A percentile compares a stretch with the other conserved stretches of the same genome.
Evolutionary conservation across 1,140 invertebrate species (phyloP).

Genomic region (Neodiprion lecontei): DNA sequence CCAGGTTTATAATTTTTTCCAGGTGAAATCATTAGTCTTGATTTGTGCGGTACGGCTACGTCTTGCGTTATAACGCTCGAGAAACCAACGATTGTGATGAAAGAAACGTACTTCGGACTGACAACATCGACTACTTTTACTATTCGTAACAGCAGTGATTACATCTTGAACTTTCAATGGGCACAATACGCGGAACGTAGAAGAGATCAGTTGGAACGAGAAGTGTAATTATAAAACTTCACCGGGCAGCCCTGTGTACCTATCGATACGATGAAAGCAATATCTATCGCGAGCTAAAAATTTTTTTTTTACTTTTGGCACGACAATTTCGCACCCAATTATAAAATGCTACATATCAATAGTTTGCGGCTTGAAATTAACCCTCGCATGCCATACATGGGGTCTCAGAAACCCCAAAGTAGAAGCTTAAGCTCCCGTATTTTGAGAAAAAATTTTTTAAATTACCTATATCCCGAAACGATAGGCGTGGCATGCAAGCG

Average conservation of each 20-base stretch:
- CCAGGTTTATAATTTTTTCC: slow-evolving; percentile 12
- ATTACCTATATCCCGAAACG: too few species aligned
- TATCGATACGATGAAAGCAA: too few species aligned
- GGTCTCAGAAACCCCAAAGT: too few species aligned
- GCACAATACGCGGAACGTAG: slow-evolving; percentile 39
- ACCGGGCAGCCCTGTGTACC: too few species aligned
- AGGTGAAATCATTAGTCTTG: slow-evolving; percentile 50
- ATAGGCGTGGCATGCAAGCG: too few species aligned
- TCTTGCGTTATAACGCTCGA: slow-evolving; percentile 46
- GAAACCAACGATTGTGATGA: slow-evolving; percentile 43
- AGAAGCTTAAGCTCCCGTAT: too few species aligned
- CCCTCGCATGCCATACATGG: too few species aligned
- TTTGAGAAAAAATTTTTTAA: too few species aligned
- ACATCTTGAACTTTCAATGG: slow-evolving; percentile 55
- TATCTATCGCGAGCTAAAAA: neutral
- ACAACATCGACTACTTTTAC: slow-evolving; percentile 43
- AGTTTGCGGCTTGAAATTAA: too few species aligned
- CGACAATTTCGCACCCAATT: neutral
- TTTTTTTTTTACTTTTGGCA: neutral
- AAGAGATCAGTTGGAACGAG: slow-evolving; percentile 34
- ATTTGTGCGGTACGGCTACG: slow-evolving; percentile 40
- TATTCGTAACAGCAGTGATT: slow-evolving; percentile 57
- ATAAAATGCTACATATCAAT: neutral
- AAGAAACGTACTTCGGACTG: slow-evolving; percentile 57
- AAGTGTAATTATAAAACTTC: slow-evolving; percentile 32